phyloP scores from a whole-genome alignment of 2,113 vertebrate genomes.

The Hypomesus transpacificus region DNA sequence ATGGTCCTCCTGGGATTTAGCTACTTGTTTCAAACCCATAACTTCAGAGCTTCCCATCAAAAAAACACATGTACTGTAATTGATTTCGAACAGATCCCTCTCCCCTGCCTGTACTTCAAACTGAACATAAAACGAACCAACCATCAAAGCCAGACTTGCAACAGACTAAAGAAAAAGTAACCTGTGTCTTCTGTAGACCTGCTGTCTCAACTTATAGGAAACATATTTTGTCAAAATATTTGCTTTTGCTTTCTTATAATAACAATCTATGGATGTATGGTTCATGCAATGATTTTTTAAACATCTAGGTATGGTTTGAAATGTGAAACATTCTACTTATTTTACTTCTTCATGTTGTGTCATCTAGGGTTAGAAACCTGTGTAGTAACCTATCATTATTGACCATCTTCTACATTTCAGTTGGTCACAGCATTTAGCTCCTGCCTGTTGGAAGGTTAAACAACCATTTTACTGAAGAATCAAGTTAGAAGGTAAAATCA shows the following conservation, averaged over 20 bases:
- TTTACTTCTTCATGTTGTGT: too few species aligned
- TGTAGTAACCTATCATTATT: too few species aligned
- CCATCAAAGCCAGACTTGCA: slow-evolving; percentile 51
- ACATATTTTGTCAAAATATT: slow-evolving; percentile 4
- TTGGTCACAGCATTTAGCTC: too few species aligned
- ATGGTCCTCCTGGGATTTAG: slow-evolving; percentile 35
- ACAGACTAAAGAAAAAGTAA: slow-evolving; percentile 24
- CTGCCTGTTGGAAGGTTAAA: too few species aligned
- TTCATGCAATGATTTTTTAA: too few species aligned
- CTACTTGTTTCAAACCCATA: slow-evolving; percentile 22
- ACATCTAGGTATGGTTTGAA: too few species aligned
- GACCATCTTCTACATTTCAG: too few species aligned
- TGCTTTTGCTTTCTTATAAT: not conserved
- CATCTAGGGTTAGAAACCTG: too few species aligned
- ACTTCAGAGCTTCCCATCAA: slow-evolving; percentile 31
- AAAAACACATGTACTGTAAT: slow-evolving; percentile 27
- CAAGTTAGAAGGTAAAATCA: too few species aligned
- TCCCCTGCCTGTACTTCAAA: slow-evolving; percentile 47
- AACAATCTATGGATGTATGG: too few species aligned
- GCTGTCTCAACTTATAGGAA: slow-evolving; percentile 29
- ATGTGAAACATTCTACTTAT: too few species aligned
- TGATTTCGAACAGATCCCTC: slow-evolving; percentile 55
- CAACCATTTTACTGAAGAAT: too few species aligned
- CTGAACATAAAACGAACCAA: slow-evolving; percentile 42
- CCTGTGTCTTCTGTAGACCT: slow-evolving; percentile 9